Conservation (phyloP, 2,113 vertebrate genomes). For the Malurus melanocephalus region DNA sequence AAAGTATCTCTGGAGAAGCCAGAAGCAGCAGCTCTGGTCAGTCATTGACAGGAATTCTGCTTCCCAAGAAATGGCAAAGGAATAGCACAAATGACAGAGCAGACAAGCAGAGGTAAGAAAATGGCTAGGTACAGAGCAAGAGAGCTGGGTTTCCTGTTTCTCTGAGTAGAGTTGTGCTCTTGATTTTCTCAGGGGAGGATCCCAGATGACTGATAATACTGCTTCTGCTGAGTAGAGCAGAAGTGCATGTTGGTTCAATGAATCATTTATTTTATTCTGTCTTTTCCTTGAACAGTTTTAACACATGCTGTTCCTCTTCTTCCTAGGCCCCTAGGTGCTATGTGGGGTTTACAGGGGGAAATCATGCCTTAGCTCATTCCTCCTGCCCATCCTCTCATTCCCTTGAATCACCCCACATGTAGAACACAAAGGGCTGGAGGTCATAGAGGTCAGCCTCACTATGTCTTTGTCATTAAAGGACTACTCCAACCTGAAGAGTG, state of each 20-base stretch:
- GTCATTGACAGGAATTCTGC: not conserved
- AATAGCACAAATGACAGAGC: conserved; percentile 7
- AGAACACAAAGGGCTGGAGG: not conserved
- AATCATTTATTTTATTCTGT: not conserved
- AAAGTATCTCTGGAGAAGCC: not conserved
- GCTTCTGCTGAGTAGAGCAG: not conserved
- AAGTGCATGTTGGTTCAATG: not conserved
- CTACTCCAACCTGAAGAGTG: not conserved
- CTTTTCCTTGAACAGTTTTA: not conserved
- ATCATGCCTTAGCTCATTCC: not conserved
- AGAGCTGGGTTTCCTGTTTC: not conserved
- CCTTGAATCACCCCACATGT: not conserved
- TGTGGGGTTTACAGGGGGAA: not conserved
- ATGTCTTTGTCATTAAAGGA: not conserved
- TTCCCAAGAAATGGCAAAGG: not conserved
- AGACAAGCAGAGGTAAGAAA: conserved; percentile 31
- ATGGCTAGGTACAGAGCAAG: not conserved
- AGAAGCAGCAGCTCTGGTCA: not conserved
- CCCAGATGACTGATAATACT: not conserved
- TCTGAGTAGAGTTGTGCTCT: not conserved
- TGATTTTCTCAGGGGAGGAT: not conserved
- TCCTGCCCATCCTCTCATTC: not conserved
- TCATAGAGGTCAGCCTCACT: not conserved
- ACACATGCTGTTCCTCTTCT: not conserved
- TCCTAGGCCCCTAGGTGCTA: not conserved